Evolutionary conservation across 2,113 vertebrate genomes (phyloP).

Genomic region (Varanus salvator): DNA sequence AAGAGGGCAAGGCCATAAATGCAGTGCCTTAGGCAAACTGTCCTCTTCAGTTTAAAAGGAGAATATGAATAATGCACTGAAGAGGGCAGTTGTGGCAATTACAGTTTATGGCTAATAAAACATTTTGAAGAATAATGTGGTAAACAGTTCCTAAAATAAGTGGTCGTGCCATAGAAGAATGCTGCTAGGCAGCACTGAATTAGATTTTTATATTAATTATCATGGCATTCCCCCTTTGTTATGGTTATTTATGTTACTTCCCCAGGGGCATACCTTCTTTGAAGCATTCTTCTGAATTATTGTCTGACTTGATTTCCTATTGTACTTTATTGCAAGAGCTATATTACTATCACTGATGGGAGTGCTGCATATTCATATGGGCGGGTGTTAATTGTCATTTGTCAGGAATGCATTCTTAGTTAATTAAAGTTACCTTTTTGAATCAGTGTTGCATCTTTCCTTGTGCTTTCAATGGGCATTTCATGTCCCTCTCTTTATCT

Average conservation of each 20-base stretch:
- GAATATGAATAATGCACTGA: not conserved
- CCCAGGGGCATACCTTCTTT: constrained; percentile 33
- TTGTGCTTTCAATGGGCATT: constrained; percentile 52
- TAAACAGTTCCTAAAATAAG: constrained; percentile 7
- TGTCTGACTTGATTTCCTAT: constrained; percentile 28
- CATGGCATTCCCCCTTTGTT: constrained; percentile 18
- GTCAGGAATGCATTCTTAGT: constrained; percentile 47
- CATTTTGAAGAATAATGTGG: not conserved
- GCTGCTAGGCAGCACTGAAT: not conserved
- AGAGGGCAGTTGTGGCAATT: not conserved
- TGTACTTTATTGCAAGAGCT: constrained; percentile 44
- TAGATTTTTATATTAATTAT: constrained; percentile 29
- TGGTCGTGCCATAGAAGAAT: not conserved
- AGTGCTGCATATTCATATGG: constrained; percentile 45
- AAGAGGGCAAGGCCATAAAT: not conserved
- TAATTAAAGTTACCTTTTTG: constrained; percentile 39
- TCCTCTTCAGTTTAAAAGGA: not conserved
- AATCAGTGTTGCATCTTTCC: constrained; percentile 36
- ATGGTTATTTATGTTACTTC: constrained; percentile 32
- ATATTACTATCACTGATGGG: constrained; percentile 44
- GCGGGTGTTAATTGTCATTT: constrained; percentile 37
- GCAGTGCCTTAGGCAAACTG: not conserved
- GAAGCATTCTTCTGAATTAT: constrained; percentile 37
- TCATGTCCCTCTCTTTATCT: constrained; percentile 47
- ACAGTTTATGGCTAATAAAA: not conserved